These are phyloP conservation scores for Drosophila pallidifrons DNA, from an alignment of 1,140 invertebrate genomes.

Conservation along the genomic window DNA sequence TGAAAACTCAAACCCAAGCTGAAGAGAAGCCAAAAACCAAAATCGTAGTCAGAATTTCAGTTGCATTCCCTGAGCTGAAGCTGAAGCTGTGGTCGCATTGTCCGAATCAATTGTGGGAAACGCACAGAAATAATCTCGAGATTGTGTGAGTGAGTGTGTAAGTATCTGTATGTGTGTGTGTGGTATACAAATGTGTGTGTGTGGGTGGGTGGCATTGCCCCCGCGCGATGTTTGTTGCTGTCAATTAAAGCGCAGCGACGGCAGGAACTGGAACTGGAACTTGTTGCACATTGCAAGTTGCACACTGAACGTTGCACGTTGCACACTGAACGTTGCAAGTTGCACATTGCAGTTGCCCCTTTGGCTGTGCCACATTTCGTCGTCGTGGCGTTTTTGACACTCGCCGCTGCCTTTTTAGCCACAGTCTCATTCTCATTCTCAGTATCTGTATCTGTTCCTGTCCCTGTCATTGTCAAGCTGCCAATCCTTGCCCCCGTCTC, in stretches of 20 bases:
- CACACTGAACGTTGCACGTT: conserved; percentile 36
- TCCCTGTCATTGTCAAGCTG: conserved; percentile 14
- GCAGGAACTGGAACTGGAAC: conserved; percentile 73
- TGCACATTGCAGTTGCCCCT: conserved; percentile 37
- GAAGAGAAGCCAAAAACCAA: not conserved
- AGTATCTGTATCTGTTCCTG: conserved; percentile 20
- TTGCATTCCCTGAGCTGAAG: not conserved
- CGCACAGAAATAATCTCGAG: conserved; percentile 71
- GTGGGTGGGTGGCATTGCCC: conserved; percentile 70
- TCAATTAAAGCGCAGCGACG: conserved; percentile 71
- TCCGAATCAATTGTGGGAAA: conserved; percentile 81
- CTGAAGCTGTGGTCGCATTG: conserved; percentile 67
- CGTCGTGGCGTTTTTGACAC: conserved; percentile 54
- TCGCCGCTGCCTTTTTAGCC: conserved; percentile 51
- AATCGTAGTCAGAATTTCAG: not conserved
- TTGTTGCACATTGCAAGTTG: conserved; percentile 67
- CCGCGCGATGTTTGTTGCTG: conserved; percentile 75
- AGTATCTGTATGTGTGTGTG: conserved; percentile 23
- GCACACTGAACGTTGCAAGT: not conserved
- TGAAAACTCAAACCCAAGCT: not conserved
- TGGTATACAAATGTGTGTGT: conserved; percentile 23
- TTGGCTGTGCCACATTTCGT: conserved; percentile 70
- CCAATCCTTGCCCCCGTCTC: not conserved
- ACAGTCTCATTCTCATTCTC: conserved; percentile 4
- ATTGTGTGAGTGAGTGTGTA: conserved; percentile 34